Conservation (phyloP, 2,797 vertebrate species). For the Heteromormyrus szaboi region DNA sequence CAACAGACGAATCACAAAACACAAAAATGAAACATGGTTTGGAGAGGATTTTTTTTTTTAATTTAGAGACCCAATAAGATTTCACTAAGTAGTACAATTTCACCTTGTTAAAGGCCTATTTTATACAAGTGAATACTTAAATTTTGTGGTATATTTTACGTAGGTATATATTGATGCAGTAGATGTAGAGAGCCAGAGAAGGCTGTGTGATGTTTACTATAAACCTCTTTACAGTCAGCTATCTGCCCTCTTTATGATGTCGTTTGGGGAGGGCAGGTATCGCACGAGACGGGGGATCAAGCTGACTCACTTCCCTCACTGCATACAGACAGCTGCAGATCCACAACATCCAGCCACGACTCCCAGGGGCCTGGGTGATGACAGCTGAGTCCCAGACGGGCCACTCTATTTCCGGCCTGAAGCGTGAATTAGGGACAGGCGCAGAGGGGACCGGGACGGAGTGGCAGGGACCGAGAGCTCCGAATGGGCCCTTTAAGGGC, state of each 20-base stretch:
- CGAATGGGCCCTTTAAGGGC: background rate
- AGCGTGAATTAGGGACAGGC: conserved; percentile 25
- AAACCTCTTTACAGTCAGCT: background rate
- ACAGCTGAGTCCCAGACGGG: background rate
- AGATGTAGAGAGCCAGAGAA: background rate
- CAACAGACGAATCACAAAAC: background rate
- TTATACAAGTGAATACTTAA: background rate
- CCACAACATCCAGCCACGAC: background rate
- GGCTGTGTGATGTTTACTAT: background rate
- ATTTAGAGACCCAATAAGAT: background rate
- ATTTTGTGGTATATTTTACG: background rate
- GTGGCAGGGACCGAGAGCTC: conserved; percentile 23
- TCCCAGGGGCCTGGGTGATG: background rate
- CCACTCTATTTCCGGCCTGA: background rate
- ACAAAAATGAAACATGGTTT: background rate
- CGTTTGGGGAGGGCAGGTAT: background rate
- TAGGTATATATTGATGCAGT: background rate
- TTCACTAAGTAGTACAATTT: background rate
- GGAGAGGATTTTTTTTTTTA: background rate
- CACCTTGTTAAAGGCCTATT: background rate
- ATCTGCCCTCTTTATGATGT: background rate
- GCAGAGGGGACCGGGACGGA: background rate
- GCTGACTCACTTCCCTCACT: background rate
- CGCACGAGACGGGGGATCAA: background rate
- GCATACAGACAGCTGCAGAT: background rate